Evolutionary conservation across 2,113 vertebrate genomes (phyloP), one percentile per base, ranked within the genome.

Genomic region (Monarcha castaneiventris): DNA sequence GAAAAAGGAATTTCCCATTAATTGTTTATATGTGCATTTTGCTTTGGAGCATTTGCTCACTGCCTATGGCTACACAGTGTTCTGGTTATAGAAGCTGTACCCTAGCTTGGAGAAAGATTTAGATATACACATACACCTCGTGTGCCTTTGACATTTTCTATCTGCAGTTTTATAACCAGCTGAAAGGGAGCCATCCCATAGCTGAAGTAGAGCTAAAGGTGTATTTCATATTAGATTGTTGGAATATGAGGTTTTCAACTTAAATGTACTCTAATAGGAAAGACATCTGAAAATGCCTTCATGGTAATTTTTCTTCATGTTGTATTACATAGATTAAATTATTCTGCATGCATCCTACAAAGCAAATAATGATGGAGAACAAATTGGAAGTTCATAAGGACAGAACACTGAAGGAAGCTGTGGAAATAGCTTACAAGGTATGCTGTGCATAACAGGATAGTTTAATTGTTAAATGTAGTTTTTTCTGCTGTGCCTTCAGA

Each of bases 361-460:
- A 99, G 93, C 99, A 98, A 97, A 97, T 98, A 96, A 99, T 99
- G 99, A 98, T 99, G 98, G 99, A 99, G 96, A 99, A 99, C 97
- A 99, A 99, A 96, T 97, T 99, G 93, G 99, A 99, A 87, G 99
- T 99, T 91, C 99, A 99, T 97, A 99, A 99, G 84, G 99, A 99
- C 96, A 99, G 98, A 97, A 99, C 98, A 16, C 98, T 99, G 87
- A 98, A 97, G 84, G 99, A 99, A 97, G 99, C 99, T 95, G 98
- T 99, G 85, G 98, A 99, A 97, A 98, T 99, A 90, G 99, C 99
- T 92, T 99, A 98, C 83, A 99, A 99, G 99, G 99, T 99, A 97
- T 84, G 74, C 33, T 46, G 3, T 61, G 13, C 2, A 0, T 71
- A 52, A 37, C 49, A 48, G 39, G 55, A 16, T 11, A 37, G 10